Evolutionary conservation across 2,113 vertebrate species (phyloP).

Genomic region (Oryzias celebensis): DNA sequence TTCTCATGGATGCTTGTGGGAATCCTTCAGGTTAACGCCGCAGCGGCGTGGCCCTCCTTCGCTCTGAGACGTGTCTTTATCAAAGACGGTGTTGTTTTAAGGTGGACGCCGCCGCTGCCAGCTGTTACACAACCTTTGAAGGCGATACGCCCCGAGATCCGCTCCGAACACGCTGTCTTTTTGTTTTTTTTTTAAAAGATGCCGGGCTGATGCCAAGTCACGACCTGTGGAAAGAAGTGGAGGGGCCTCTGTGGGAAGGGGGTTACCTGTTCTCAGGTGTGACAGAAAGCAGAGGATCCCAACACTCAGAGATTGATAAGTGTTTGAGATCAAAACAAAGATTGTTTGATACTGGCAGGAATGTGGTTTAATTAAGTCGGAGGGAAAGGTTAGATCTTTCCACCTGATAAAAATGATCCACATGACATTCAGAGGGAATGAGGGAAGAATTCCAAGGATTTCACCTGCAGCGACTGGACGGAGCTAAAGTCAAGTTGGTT

Average conservation of each 20-base stretch:
- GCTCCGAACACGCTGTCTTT: background rate
- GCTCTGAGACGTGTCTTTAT: conserved; percentile 5
- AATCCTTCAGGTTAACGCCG: too few species aligned
- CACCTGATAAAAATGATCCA: conserved; percentile 12
- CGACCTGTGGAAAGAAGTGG: conserved; percentile 10
- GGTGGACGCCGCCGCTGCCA: conserved; percentile 9
- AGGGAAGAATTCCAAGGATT: background rate
- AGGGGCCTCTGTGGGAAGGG: background rate
- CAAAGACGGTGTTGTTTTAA: conserved; percentile 42
- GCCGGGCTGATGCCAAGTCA: background rate
- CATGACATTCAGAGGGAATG: conserved; percentile 8
- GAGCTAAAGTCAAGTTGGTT: too few species aligned
- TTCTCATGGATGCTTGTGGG: background rate
- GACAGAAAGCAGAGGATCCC: background rate
- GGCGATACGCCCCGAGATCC: conserved; percentile 4
- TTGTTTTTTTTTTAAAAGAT: conserved; percentile 3
- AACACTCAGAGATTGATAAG: too few species aligned
- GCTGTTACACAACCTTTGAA: conserved; percentile 33
- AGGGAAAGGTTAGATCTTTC: conserved; percentile 2
- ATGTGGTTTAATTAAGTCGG: conserved; percentile 25
- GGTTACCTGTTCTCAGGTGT: conserved; percentile 23
- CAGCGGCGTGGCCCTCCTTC: background rate
- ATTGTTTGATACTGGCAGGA: conserved; percentile 5
- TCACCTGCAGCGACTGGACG: background rate
- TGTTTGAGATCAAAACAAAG: background rate